Base-by-base conservation (phyloP, 2,113 vertebrate species). In the Tachuris rubrigastra region DNA sequence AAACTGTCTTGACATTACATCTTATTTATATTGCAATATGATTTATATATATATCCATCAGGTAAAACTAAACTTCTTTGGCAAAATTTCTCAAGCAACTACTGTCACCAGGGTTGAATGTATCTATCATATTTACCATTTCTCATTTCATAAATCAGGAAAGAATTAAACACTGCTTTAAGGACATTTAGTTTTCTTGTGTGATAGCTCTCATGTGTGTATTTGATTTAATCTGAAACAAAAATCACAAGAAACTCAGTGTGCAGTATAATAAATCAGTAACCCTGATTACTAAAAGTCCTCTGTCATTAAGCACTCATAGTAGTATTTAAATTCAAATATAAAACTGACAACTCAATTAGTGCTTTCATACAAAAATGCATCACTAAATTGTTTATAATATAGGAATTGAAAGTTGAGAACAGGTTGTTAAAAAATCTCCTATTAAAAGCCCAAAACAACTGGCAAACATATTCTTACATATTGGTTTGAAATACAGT, bases 301-400 rank as follows among this genome's bases (percentile, higher is more conserved):
- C 4, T 52, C n/a, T 75, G 24, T 27, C 55, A 82, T 74, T 76
- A 94, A 88, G n/a, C n/a, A 58, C 15, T 73, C 49, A 42, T 24
- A 58, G 22, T 59, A 79, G 73, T 74, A 90, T 60, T 90, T 95
- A 75, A 82, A 92, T 77, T 93, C 8, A 85, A 67, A 79, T 83
- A 72, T 50, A 67, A 74, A 90, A 39, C 9, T 87, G 73, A 82
- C n/a, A 68, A 50, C 63, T 88, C 74, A 90, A 74, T 79, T 66
- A 74, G 31, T 65, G 16, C 30, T 94, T 84, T 74, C 49, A 55
- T 60, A 66, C 73, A 53, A 84, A 91, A 91, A 63, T 19, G 44
- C 3, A 5, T 71, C 73, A 85, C 8, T 82, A 81, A 94, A 71
- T 85, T 91, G 13, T n/a, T 79, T 77, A 42, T 63, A 87, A 80